Conservation (phyloP, 2,888 invertebrate species). For the Ectemnius cavifrons region DNA sequence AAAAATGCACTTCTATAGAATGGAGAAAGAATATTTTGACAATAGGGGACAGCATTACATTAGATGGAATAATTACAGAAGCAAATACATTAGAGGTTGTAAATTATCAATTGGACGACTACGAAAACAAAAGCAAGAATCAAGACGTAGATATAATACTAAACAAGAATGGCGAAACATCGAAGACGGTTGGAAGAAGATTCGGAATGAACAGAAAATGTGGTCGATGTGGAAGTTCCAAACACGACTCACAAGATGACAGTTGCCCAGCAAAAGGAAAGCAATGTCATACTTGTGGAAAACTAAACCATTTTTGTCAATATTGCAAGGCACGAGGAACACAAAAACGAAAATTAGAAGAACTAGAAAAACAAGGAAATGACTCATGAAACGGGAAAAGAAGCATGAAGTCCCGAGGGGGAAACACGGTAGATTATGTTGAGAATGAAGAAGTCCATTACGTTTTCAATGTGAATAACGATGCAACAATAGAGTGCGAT, state of each 20-base stretch:
- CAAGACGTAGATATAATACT: neutral
- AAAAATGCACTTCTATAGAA: neutral
- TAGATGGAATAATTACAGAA: neutral
- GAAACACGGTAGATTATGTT: neutral
- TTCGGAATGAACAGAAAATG: neutral
- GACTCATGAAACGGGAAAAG: neutral
- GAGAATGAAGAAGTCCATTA: neutral
- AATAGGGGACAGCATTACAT: neutral
- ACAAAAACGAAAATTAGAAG: neutral
- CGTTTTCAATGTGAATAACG: slow-evolving; percentile 44
- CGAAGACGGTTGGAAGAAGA: neutral
- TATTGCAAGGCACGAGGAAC: neutral
- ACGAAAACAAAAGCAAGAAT: neutral
- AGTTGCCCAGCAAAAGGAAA: no score
- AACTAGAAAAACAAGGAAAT: neutral
- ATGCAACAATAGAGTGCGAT: neutral
- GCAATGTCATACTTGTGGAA: no score
- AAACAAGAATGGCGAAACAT: neutral
- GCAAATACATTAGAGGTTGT: neutral
- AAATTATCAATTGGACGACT: neutral
- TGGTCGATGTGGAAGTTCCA: no score
- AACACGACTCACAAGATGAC: no score
- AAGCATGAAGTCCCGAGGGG: neutral
- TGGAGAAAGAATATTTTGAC: neutral
- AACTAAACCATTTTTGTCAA: neutral